A percentile compares a stretch with the other conserved stretches of the same genome.
These are phyloP conservation scores for Desoria tigrina DNA, from an alignment of 2,888 invertebrate species.

Conservation along the genomic window DNA sequence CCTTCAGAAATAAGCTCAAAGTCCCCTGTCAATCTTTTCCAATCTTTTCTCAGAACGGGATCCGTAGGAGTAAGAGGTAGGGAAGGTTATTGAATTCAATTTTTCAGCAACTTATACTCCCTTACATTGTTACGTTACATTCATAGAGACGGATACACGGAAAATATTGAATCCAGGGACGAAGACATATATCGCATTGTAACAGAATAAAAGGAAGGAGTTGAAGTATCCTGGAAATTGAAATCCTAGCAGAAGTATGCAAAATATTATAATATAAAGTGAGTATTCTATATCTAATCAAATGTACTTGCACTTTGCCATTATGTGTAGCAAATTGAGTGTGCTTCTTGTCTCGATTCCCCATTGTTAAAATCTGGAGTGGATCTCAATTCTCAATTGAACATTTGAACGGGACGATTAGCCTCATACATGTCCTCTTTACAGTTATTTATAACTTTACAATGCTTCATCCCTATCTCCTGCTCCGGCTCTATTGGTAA, in stretches of 20 bases:
- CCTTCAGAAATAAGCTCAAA: constrained; percentile 5
- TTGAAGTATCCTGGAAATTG: too few species aligned
- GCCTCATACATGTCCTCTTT: constrained; percentile 12
- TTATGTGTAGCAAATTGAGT: constrained; percentile 14
- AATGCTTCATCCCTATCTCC: background rate
- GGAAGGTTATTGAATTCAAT: constrained; percentile 6
- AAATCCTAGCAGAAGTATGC: too few species aligned
- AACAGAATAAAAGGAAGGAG: too few species aligned
- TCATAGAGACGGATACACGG: too few species aligned
- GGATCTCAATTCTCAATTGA: background rate
- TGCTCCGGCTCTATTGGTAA: background rate
- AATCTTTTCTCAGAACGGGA: background rate
- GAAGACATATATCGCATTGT: too few species aligned
- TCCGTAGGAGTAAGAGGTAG: background rate
- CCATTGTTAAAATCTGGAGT: constrained; percentile 8
- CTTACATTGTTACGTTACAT: too few species aligned
- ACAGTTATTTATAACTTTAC: too few species aligned
- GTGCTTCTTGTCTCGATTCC: constrained; percentile 1
- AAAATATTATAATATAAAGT: too few species aligned
- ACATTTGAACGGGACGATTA: constrained; percentile 12
- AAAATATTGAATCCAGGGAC: too few species aligned
- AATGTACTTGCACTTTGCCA: constrained; percentile 2
- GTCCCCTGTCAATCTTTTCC: constrained; percentile 4
- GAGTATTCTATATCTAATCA: too few species aligned
- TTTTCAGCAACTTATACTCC: too few species aligned